Conservation (phyloP, 2,888 invertebrate genomes). For the Leptopterna dolabrata region DNA sequence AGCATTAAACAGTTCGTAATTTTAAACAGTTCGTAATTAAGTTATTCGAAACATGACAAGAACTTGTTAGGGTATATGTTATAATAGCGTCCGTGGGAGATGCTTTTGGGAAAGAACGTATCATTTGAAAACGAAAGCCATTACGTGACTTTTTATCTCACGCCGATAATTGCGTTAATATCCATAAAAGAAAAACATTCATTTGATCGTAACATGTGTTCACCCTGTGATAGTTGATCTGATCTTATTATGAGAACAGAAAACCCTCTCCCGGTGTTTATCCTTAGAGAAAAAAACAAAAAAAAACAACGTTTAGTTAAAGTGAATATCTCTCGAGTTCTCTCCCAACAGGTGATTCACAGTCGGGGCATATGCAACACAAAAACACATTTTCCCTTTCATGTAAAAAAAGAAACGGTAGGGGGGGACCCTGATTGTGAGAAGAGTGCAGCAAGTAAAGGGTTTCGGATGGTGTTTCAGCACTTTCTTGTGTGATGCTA, state of each 20-base stretch:
- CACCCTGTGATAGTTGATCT: background rate
- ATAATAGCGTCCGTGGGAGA: no score
- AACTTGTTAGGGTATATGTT: no score
- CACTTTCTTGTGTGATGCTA: slow-evolving; percentile 43
- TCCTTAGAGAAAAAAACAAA: background rate
- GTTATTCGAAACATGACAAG: no score
- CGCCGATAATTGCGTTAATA: background rate
- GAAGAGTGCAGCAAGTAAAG: slow-evolving; percentile 22
- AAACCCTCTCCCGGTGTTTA: background rate
- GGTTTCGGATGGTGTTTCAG: slow-evolving; percentile 42
- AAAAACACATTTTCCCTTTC: background rate
- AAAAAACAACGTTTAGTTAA: background rate
- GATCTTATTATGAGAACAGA: slow-evolving; percentile 11
- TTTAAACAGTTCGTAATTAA: no score
- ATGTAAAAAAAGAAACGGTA: background rate
- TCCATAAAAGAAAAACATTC: background rate
- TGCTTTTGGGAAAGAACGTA: no score
- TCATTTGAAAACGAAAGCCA: no score
- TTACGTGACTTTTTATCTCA: background rate
- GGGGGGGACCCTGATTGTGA: slow-evolving; percentile 14
- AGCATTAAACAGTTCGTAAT: no score
- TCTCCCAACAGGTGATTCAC: slow-evolving; percentile 18
- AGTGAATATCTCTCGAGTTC: background rate
- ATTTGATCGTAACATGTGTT: background rate
- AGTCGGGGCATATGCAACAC: background rate